These are phyloP conservation scores for Cisticola juncidis DNA, from an alignment of 2,113 vertebrate genomes.

Conservation along the genomic window DNA sequence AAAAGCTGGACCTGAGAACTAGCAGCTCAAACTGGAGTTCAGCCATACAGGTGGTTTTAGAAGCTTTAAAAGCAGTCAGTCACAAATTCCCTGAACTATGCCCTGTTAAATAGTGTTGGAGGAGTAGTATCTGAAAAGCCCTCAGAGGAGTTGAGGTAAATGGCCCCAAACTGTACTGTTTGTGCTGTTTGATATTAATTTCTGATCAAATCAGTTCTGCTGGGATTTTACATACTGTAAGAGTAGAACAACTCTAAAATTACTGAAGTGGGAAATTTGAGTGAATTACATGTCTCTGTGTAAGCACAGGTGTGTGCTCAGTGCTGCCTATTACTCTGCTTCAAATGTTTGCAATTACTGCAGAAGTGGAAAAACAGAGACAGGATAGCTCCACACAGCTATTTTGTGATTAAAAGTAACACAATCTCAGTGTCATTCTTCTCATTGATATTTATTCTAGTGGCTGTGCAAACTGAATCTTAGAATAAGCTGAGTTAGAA, in stretches of 20 bases:
- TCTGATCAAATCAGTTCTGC: background rate
- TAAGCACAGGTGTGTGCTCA: background rate
- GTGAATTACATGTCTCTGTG: background rate
- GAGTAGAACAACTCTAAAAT: background rate
- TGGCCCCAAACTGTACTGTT: background rate
- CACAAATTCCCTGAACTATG: background rate
- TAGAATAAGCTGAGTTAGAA: background rate
- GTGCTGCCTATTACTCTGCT: background rate
- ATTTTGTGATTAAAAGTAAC: background rate
- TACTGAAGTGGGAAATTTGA: background rate
- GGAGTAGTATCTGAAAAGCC: background rate
- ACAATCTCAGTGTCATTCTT: background rate
- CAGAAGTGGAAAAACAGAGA: background rate
- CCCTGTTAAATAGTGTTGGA: background rate
- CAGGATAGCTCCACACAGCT: background rate
- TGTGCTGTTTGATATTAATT: constrained; percentile 5
- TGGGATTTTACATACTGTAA: background rate
- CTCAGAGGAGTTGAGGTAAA: background rate
- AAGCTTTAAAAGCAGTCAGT: background rate
- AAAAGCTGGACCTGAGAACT: background rate
- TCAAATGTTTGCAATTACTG: background rate
- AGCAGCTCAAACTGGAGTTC: background rate
- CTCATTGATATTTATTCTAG: background rate
- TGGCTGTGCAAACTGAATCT: background rate
- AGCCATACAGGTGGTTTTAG: background rate